Evolutionary conservation across 64 coral and sea anemone genomes (phyloP).

Genomic region (Montipora sp.): DNA sequence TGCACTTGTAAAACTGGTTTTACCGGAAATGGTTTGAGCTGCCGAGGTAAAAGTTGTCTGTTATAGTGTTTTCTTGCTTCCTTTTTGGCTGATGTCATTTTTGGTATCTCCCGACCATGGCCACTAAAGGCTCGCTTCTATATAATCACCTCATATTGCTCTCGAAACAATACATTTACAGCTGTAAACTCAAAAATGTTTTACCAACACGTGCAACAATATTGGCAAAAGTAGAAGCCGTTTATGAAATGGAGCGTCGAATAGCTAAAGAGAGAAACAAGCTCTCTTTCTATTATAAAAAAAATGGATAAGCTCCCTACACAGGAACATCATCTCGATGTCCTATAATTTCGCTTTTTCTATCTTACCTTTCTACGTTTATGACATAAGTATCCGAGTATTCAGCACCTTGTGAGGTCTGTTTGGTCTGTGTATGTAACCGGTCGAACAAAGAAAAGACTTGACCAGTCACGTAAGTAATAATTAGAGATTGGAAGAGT

Average conservation of each 20-base stretch:
- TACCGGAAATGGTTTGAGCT: too few relatives aligned
- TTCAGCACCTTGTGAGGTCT: too few relatives aligned
- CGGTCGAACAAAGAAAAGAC: too few relatives aligned
- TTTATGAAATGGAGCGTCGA: background rate
- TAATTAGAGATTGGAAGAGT: too few relatives aligned
- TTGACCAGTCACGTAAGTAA: too few relatives aligned
- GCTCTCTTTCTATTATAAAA: background rate
- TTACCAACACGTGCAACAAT: background rate
- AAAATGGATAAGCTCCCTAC: background rate
- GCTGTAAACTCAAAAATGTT: background rate
- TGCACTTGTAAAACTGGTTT: too few relatives aligned
- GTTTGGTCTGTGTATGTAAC: too few relatives aligned
- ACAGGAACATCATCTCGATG: background rate
- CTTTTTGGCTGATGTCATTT: background rate
- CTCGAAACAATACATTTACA: conserved; percentile 17
- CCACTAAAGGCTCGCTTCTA: background rate
- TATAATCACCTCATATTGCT: conserved; percentile 13
- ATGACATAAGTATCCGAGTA: too few relatives aligned
- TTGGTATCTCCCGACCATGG: background rate
- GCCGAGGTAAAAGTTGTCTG: too few relatives aligned
- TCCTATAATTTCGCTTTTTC: background rate
- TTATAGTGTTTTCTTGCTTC: too few relatives aligned
- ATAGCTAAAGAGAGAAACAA: background rate
- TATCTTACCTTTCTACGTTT: too few relatives aligned
- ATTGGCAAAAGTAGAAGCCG: background rate